Evolutionary conservation across 2,888 invertebrate genomes (phyloP).

Genomic region (Ochlodes sylvanus): DNA sequence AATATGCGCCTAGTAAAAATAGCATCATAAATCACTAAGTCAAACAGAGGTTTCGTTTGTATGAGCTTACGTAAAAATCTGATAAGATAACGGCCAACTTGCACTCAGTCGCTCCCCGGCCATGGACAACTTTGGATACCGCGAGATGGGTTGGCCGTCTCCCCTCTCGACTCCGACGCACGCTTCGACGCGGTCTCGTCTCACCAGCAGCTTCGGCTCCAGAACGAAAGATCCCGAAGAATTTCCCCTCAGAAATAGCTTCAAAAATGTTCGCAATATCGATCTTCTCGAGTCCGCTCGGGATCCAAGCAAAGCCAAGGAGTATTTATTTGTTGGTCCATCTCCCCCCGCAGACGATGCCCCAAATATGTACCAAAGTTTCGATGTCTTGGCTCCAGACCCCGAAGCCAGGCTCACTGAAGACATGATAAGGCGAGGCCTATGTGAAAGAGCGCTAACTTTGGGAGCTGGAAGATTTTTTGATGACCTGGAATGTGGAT

Average conservation of each 20-base stretch:
- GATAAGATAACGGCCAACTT: slow-evolving; percentile 71
- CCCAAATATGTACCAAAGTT: slow-evolving; percentile 91
- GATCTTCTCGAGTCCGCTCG: slow-evolving; percentile 87
- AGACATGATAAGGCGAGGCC: slow-evolving; percentile 88
- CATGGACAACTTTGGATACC: slow-evolving; percentile 88
- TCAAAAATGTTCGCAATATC: slow-evolving; percentile 68
- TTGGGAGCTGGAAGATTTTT: slow-evolving; percentile 88
- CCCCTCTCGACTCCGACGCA: slow-evolving; percentile 66
- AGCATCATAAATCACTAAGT: slow-evolving; percentile 71
- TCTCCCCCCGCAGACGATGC: slow-evolving; percentile 93
- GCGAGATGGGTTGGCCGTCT: slow-evolving; percentile 83
- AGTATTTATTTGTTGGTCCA: slow-evolving; percentile 91
- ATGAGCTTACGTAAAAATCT: slow-evolving; percentile 43
- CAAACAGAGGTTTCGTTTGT: slow-evolving; percentile 64
- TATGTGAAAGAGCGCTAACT: slow-evolving; percentile 89
- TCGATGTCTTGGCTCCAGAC: slow-evolving; percentile 88
- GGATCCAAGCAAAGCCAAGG: slow-evolving; percentile 84
- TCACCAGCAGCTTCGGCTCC: slow-evolving; percentile 76
- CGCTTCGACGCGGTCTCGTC: slow-evolving; percentile 62
- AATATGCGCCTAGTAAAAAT: slow-evolving; percentile 67
- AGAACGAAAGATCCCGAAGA: slow-evolving; percentile 68
- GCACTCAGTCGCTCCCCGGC: slow-evolving; percentile 63
- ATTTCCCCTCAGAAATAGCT: slow-evolving; percentile 82
- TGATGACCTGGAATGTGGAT: slow-evolving; percentile 90
- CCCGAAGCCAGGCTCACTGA: slow-evolving; percentile 89